Conservation (phyloP, 2,797 vertebrate species). For the Pseudopleuronectes americanus region DNA sequence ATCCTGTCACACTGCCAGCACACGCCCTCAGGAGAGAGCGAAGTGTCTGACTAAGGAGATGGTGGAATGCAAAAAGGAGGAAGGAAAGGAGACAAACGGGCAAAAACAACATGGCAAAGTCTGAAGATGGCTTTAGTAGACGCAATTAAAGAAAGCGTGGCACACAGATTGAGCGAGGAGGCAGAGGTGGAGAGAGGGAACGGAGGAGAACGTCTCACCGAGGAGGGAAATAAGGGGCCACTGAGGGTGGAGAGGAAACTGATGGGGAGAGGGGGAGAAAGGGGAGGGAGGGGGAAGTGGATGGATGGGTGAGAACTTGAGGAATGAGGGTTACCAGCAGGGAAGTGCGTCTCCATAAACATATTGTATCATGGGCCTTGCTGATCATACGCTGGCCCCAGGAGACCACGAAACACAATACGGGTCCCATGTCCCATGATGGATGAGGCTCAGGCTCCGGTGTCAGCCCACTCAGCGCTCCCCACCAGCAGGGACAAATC, state of each 20-base stretch:
- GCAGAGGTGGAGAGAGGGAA: constrained; percentile 25
- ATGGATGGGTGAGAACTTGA: constrained; percentile 60
- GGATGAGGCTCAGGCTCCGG: constrained; percentile 65
- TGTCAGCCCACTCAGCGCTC: constrained; percentile 73
- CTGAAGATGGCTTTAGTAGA: constrained; percentile 39
- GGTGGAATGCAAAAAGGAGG: constrained; percentile 30
- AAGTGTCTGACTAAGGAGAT: constrained; percentile 51
- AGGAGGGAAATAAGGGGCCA: constrained; percentile 30
- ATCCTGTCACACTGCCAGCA: constrained; percentile 63
- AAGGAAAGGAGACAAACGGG: constrained; percentile 15
- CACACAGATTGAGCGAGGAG: constrained; percentile 12
- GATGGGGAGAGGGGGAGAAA: background rate
- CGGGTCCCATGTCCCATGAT: constrained; percentile 68
- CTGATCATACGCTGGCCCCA: constrained; percentile 69
- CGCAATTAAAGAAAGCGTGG: constrained; percentile 44
- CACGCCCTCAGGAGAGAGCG: constrained; percentile 56
- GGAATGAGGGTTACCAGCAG: constrained; percentile 56
- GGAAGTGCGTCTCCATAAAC: constrained; percentile 70
- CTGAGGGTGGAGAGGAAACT: constrained; percentile 23
- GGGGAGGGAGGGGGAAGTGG: constrained; percentile 8
- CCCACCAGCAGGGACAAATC: constrained; percentile 73
- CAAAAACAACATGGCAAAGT: constrained; percentile 10
- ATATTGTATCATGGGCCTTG: constrained; percentile 60
- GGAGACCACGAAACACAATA: constrained; percentile 71
- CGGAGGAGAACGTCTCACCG: constrained; percentile 30